Base-by-base conservation (phyloP, 1,140 invertebrate genomes). In the Pseudoatta argentina region DNA sequence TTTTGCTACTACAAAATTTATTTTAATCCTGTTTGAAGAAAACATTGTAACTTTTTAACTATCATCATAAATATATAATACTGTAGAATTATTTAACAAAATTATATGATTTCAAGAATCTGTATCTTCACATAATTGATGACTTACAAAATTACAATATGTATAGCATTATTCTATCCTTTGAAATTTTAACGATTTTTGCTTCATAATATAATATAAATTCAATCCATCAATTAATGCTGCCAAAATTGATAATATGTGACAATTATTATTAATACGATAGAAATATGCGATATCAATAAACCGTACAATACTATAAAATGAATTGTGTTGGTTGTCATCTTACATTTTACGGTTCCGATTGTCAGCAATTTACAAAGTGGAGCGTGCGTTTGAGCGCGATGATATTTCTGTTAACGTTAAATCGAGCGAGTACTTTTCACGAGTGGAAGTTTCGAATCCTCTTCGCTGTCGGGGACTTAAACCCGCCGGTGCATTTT, bases 401-500 rank as follows among this genome's bases (percentile, higher is more conserved):
- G n/a, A 44, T 71, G 21, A 44, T 39, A 81, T 57, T 71, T 81
- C 66, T 57, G 34, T 82, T 76, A 48, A 75, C 18, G 27, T 39
- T 61, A 27, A 75, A 75, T 75, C 69, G 55, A 51, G 69, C 18
- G 24, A 73, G 24, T 73, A 57, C 55, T 48, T 63, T 18, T 27
- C 39, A 14, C 79, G 24, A 73, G 48, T 82, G 69, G 69, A 55
- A 57, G 30, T 63, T 24, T 67, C 7, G 63, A 61, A 83, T 61
- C 24, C 27, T 51, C n/a, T 61, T 7, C 8, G 21, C 34, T 30
- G 39, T 51, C 66, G n/a, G 27, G 39, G 53, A 48, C 24, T 71
- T 72, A 53, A 77, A 61, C 7, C 18, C 57, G 34, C 34, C 59
- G 79, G 48, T 61, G 57, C 24, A 73, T 83, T 73, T 75, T 61